Base-by-base conservation (phyloP, 2,888 invertebrate species). In the Tipula confusa region DNA sequence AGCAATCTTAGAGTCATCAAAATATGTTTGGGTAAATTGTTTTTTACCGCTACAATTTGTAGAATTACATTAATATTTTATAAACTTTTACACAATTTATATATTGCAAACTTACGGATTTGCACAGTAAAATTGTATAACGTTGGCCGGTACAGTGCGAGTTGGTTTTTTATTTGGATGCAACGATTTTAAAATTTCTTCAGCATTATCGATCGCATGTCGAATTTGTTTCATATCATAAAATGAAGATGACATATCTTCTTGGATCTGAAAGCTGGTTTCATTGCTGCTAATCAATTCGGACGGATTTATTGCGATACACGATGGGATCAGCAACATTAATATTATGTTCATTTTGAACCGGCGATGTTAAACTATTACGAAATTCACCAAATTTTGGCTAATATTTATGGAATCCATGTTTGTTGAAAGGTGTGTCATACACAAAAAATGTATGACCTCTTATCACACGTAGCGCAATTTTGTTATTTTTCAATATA, bases 81-180 rank as follows among this genome's bases (percentile, higher is more conserved):
- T 80, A 6, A n/a, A 6, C 28, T 3, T 79, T 2, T 29, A 79
- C 11, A 79, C 2, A 80, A 13, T 29, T 29, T 7, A 1, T 64
- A 6, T 1, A 79, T 29, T 1, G 6, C 2, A 28, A 13, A 80
- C 80, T 80, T 29, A 80, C 80, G 80, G 29, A n/a, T 80, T 13
- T 29, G 80, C 80, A 80, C 80, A 80, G 80, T 80, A 80, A 80
- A 80, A 80, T 24, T 80, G 29, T 1, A 80, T n/a, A 13, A 80
- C 80, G 9, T 80, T 29, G 1, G 64, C 18, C 9, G 64, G 64
- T 9, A 7, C 9, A 24, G 24, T 9, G 0, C 64, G 24, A 9
- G 24, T 9, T 9, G 64, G 64, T 18, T 24, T 64, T 64, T 9
- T 6, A 4, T 24, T 18, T 18, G 2, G 9, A 13, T 64, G 24